phyloP scores from a whole-genome alignment of 2,797 vertebrate genomes.

The Malurus leucopterus region DNA sequence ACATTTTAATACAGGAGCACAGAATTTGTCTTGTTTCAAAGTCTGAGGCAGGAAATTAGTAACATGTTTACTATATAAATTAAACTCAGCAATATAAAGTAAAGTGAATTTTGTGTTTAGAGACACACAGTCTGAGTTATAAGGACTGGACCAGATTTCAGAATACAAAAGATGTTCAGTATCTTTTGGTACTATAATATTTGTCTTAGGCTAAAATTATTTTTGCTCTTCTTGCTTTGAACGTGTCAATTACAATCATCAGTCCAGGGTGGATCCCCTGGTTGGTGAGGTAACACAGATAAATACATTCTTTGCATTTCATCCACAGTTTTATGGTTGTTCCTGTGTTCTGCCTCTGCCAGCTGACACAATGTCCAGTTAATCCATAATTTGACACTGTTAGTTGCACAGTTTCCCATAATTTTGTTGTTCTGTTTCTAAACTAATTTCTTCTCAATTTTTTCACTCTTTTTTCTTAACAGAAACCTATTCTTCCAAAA shows the following conservation, averaged over 20 bases:
- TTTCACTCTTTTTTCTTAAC: not conserved
- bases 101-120: not conserved
- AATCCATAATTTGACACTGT: not conserved
- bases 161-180: not conserved
- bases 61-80: not conserved
- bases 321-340: not conserved
- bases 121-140: not conserved
- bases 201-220: not conserved
- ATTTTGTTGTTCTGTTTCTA: not conserved
- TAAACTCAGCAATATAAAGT: not conserved
- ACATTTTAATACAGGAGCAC: not conserved
- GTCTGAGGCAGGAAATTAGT: not conserved
- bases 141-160: not conserved
- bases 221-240: not conserved
- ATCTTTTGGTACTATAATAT: not conserved
- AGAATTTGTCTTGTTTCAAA: not conserved
- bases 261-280: not conserved
- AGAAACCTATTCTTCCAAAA: constrained; percentile 48
- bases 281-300: not conserved
- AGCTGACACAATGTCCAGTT: not conserved
- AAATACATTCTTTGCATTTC: not conserved
- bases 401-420: not conserved
- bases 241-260: not conserved
- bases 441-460: not conserved
- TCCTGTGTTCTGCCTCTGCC: not conserved